These are phyloP conservation scores for Orbicella faveolata DNA, from an alignment of 64 coral and sea anemone species.

Conservation along the genomic window DNA sequence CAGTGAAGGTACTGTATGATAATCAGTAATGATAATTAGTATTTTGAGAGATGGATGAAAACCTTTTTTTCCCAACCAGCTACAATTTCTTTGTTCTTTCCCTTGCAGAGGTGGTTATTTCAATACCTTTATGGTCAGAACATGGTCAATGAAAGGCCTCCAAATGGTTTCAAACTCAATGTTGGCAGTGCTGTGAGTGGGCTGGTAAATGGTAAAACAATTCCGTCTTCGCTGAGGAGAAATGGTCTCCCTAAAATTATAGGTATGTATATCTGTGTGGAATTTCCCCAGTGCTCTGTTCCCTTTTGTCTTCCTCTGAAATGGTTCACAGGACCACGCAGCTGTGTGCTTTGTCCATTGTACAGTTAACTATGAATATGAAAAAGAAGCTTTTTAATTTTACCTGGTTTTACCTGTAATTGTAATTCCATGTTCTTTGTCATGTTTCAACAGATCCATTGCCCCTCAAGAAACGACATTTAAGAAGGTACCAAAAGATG, in stretches of 20 bases:
- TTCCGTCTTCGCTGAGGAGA: conserved; percentile 35
- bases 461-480: conserved; percentile 79
- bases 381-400: not conserved
- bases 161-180: conserved; percentile 73
- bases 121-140: conserved; percentile 74
- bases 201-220: conserved; percentile 53
- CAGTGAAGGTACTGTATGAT: no score
- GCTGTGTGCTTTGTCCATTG: not conserved
- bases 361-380: not conserved
- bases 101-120: conserved; percentile 77
- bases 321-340: not conserved
- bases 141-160: conserved; percentile 44
- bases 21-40: no score
- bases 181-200: not conserved
- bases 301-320: not conserved
- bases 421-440: not conserved
- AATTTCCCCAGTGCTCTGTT: not conserved
- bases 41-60: no score
- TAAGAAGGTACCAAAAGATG: conserved; percentile 47
- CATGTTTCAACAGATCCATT: conserved; percentile 34
- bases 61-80: not conserved
- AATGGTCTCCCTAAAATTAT: conserved; percentile 8
- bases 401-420: not conserved
- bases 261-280: not conserved
- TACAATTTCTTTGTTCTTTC: not conserved